Percentiles rank a stretch among this genome's conserved stretches.
Evolutionary conservation across 64 coral and sea anemone species (phyloP).

Genomic region (Hydrozoanthus tunicans): DNA sequence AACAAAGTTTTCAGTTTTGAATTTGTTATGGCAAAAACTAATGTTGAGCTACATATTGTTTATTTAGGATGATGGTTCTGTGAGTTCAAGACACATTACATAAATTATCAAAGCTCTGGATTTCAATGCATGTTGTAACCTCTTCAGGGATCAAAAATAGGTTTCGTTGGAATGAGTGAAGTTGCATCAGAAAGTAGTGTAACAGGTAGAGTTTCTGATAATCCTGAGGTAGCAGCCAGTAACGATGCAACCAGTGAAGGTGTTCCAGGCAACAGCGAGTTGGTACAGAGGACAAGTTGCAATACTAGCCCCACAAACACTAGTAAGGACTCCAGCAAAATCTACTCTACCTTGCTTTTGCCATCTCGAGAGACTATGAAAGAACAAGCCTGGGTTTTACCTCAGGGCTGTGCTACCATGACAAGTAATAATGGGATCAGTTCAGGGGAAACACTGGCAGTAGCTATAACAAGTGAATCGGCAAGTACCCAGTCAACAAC

Average conservation of each 20-base stretch:
- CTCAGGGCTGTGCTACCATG: neutral
- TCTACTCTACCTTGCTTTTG: neutral
- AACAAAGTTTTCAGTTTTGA: too few species aligned
- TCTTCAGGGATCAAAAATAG: neutral
- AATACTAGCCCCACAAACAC: too few species aligned
- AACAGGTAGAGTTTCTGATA: neutral
- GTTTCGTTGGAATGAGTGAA: neutral
- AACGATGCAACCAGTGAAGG: neutral
- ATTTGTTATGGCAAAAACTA: too few species aligned
- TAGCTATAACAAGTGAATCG: neutral
- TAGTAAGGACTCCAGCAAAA: neutral
- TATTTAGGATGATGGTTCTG: too few species aligned
- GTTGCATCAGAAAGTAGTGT: neutral
- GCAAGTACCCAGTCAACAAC: neutral
- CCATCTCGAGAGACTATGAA: neutral
- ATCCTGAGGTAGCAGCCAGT: neutral
- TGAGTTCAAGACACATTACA: neutral
- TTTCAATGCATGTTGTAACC: neutral
- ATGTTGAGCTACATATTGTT: too few species aligned
- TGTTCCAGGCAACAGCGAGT: neutral
- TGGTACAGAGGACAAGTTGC: neutral
- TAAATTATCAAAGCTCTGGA: neutral
- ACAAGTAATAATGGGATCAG: neutral
- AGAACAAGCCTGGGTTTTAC: conserved; percentile 14
- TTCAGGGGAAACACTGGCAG: neutral